A percentile compares a stretch with the other conserved stretches of the same genome.
These are phyloP conservation scores for Eupeodes corollae DNA, from an alignment of 1,140 invertebrate genomes.

Conservation along the genomic window DNA sequence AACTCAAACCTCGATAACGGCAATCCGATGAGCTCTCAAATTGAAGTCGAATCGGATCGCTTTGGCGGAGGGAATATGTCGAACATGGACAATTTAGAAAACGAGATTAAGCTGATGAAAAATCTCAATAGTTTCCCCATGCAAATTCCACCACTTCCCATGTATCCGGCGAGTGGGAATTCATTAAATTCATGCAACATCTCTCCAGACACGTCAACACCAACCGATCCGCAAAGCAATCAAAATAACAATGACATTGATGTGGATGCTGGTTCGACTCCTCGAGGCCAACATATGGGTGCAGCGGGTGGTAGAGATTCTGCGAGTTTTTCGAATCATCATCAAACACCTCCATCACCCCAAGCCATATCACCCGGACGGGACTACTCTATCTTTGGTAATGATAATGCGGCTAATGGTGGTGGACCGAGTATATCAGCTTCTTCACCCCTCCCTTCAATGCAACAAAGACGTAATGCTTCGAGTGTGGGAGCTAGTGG, in stretches of 20 bases:
- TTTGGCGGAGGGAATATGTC: slow-evolving; percentile 16
- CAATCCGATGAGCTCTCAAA: slow-evolving; percentile 32
- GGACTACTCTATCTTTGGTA: slow-evolving; percentile 28
- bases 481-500: slow-evolving; percentile 34
- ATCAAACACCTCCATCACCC: slow-evolving; percentile 32
- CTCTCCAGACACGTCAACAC: slow-evolving; percentile 29
- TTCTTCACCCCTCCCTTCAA: slow-evolving; percentile 27
- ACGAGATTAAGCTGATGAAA: slow-evolving; percentile 37
- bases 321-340: slow-evolving; percentile 31
- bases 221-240: slow-evolving; percentile 32
- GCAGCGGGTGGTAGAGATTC: slow-evolving; percentile 15
- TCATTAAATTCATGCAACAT: slow-evolving; percentile 26
- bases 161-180: slow-evolving; percentile 21
- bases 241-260: slow-evolving; percentile 36
- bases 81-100: slow-evolving; percentile 31
- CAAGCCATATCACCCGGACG: slow-evolving; percentile 33
- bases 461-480: slow-evolving; percentile 29
- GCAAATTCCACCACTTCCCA: slow-evolving; percentile 35
- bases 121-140: slow-evolving; percentile 34
- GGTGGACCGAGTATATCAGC: slow-evolving; percentile 26
- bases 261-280: slow-evolving; percentile 33
- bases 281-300: slow-evolving; percentile 21
- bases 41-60: slow-evolving; percentile 23
- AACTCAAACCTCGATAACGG: slow-evolving; percentile 27
- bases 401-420: slow-evolving; percentile 13